A percentile compares a stretch with the other conserved stretches of the same genome.
These are phyloP conservation scores for Syrmaticus mikado DNA, from an alignment of 2,113 vertebrate species.

Conservation along the genomic window DNA sequence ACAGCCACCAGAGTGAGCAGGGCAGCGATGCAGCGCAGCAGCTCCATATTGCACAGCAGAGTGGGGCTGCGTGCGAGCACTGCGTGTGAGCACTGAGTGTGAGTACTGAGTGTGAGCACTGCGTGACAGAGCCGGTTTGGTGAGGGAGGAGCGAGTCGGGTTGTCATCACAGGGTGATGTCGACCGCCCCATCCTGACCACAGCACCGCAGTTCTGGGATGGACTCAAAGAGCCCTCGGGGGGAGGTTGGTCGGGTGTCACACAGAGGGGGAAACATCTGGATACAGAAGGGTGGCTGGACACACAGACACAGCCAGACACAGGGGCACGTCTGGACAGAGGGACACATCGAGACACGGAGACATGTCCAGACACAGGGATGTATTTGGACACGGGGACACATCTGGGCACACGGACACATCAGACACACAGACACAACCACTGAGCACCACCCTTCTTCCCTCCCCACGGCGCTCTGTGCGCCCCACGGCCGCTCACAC, in stretches of 20 bases:
- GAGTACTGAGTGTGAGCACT: neutral
- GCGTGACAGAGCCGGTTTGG: slow-evolving; percentile 5
- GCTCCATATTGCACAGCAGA: neutral
- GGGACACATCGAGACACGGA: neutral
- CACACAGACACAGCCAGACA: no score
- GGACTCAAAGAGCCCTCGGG: neutral
- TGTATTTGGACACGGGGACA: no score
- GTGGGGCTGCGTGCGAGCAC: no score
- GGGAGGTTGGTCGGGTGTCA: no score
- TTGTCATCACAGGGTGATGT: neutral
- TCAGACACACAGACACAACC: neutral
- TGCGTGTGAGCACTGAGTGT: no score
- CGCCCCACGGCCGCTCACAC: neutral
- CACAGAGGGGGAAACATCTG: no score
- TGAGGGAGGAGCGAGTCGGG: neutral
- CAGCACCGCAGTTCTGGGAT: neutral
- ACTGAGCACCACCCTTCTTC: no score
- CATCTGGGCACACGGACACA: no score
- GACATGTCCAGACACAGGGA: no score
- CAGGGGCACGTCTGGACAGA: no score
- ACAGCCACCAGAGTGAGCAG: neutral
- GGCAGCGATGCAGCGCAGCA: neutral
- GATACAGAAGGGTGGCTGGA: no score
- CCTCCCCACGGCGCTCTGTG: no score
- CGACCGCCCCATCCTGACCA: neutral